phyloP scores from a whole-genome alignment of 2,797 vertebrate species.

The Halcyon chelicuti region DNA sequence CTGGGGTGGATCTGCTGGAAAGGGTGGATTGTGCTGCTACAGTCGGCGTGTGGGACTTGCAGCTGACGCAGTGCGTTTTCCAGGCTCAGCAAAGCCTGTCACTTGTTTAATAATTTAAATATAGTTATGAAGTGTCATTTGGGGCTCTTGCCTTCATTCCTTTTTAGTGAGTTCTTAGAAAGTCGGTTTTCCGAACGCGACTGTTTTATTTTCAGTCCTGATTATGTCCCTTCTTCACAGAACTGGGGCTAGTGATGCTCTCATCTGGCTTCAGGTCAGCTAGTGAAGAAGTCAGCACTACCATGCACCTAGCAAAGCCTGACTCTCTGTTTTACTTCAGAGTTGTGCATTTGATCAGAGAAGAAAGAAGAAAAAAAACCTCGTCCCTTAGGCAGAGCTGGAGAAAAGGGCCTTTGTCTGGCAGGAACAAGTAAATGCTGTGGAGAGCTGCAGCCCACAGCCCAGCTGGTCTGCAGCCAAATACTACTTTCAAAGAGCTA shows the following conservation, averaged over 20 bases:
- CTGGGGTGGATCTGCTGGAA: neutral
- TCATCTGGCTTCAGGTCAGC: neutral
- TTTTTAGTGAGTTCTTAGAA: neutral
- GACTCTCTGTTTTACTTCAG: neutral
- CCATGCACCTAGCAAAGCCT: neutral
- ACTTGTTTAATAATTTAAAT: neutral
- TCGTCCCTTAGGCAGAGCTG: neutral
- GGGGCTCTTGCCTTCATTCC: neutral
- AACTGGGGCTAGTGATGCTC: neutral
- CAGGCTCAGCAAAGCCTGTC: neutral
- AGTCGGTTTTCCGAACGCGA: neutral
- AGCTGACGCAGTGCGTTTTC: neutral
- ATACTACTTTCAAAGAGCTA: neutral
- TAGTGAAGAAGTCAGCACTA: neutral
- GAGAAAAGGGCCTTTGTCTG: conserved; percentile 48
- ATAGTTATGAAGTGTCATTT: neutral
- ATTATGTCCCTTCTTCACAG: neutral
- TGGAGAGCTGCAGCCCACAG: neutral
- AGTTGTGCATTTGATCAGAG: neutral
- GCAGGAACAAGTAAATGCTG: conserved; percentile 18
- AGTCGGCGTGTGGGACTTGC: accelerated
- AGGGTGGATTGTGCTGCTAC: neutral
- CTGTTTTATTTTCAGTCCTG: neutral
- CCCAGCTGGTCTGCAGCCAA: neutral
- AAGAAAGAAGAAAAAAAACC: neutral